Evolutionary conservation across 2,113 vertebrate species (phyloP).

Genomic region (Phainopepla nitens): DNA sequence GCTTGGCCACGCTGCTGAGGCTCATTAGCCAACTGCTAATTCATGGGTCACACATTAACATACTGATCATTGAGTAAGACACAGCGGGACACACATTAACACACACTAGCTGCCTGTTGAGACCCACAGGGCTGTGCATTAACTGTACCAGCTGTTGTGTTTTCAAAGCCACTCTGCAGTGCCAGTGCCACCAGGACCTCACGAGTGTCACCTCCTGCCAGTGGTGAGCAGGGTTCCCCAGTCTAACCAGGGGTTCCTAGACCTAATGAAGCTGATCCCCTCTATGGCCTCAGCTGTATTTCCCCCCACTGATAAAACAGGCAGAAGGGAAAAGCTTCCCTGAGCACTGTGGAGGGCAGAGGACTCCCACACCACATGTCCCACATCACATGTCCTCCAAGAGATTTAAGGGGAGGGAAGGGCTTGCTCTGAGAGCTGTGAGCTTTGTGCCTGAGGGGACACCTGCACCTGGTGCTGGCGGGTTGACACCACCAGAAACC

Average conservation of each 20-base stretch:
- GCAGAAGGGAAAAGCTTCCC: not conserved
- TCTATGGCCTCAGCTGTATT: not conserved
- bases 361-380: not conserved
- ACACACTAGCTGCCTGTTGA: not conserved
- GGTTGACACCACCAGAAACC: not conserved
- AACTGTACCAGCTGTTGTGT: not conserved
- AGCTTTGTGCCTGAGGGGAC: not conserved
- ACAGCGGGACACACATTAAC: slow-evolving; percentile 47
- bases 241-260: not conserved
- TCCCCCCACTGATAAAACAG: not conserved
- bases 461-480: not conserved
- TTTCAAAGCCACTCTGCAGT: not conserved
- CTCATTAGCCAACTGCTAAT: slow-evolving; percentile 24
- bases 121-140: not conserved
- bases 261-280: not conserved
- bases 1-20: not conserved
- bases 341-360: not conserved
- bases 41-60: not conserved
- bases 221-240: accelerated
- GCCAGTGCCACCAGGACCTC: not conserved
- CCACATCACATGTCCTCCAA: not conserved
- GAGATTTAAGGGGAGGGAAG: not conserved
- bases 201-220: not conserved
- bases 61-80: not conserved
- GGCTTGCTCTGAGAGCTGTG: not conserved